Evolutionary conservation across 2,797 vertebrate genomes (phyloP).

Genomic region (Balearica regulorum): DNA sequence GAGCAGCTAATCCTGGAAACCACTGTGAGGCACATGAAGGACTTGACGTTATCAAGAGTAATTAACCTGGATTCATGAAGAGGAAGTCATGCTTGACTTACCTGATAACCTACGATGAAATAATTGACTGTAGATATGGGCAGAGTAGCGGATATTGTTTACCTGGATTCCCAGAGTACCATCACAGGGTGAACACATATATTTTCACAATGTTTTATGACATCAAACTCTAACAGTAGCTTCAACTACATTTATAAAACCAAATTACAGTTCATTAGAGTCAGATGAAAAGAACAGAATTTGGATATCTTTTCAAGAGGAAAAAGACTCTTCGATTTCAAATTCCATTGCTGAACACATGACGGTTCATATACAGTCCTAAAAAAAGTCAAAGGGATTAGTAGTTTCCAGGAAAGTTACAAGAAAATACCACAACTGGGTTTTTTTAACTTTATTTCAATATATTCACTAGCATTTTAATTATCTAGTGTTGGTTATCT

Average conservation of each 20-base stretch:
- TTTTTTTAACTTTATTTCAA: background rate
- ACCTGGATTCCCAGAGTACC: background rate
- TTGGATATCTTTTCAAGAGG: background rate
- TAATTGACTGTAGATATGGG: too few relatives aligned
- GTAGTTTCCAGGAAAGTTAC: background rate
- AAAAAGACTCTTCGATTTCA: background rate
- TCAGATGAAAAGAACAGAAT: background rate
- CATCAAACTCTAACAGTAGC: background rate
- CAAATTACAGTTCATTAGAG: background rate
- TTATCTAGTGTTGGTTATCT: background rate
- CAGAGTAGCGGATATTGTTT: background rate
- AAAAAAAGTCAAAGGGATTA: background rate
- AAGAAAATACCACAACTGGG: background rate
- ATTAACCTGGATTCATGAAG: background rate
- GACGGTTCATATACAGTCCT: background rate
- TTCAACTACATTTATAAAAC: background rate
- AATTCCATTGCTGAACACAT: background rate
- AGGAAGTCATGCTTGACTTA: background rate
- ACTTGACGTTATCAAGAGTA: background rate
- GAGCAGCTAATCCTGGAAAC: background rate
- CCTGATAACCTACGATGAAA: background rate
- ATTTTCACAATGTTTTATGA: background rate
- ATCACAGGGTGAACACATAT: fast-evolving
- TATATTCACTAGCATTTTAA: background rate
- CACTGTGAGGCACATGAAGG: background rate